A percentile compares a stretch with the other conserved stretches of the same genome.
Evolutionary conservation across 2,113 vertebrate genomes (phyloP).

Genomic region (Nothocercus julius): DNA sequence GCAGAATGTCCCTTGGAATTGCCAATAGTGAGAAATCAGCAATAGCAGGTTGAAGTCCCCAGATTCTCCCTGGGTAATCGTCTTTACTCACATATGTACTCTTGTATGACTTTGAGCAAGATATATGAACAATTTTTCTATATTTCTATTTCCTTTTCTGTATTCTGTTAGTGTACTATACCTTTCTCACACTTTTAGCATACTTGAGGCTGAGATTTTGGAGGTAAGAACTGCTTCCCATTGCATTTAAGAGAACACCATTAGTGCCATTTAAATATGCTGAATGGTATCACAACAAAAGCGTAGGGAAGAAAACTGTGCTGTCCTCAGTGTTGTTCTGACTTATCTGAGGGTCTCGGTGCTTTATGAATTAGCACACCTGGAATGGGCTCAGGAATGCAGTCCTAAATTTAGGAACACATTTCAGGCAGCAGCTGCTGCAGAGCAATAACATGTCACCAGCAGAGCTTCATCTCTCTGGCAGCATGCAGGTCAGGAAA

Average conservation of each 20-base stretch:
- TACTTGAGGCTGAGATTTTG: background rate
- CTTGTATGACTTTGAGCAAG: background rate
- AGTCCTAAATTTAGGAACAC: background rate
- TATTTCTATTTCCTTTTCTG: fast-evolving
- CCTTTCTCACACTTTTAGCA: background rate
- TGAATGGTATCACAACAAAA: background rate
- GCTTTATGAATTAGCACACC: background rate
- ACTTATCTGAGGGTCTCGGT: background rate
- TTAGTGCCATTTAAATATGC: background rate
- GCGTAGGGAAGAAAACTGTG: background rate
- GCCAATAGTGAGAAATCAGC: background rate
- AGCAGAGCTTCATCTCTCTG: background rate
- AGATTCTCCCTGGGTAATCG: background rate
- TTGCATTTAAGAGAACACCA: background rate
- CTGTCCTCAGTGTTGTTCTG: background rate
- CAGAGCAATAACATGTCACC: background rate
- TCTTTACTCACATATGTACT: background rate
- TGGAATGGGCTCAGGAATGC: background rate
- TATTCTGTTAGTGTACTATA: background rate
- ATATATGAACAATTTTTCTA: background rate
- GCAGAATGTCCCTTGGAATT: background rate
- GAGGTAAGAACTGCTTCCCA: background rate
- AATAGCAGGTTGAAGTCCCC: background rate
- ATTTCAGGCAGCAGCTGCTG: background rate
- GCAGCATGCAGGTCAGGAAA: background rate